phyloP scores from a whole-genome alignment of 2,113 vertebrate genomes.

The Neopipo cinnamomea region DNA sequence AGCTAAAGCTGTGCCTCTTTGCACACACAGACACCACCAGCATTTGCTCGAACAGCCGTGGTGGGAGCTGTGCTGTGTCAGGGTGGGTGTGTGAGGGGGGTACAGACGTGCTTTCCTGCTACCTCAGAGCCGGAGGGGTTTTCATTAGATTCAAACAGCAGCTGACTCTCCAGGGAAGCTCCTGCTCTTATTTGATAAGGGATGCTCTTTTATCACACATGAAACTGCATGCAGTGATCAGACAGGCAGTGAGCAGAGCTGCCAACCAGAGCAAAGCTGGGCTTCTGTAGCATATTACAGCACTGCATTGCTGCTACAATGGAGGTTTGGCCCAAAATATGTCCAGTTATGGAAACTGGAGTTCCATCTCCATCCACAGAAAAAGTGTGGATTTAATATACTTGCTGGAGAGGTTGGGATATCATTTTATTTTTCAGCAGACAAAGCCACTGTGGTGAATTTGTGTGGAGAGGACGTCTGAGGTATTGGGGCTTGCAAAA shows the following conservation, averaged over 20 bases:
- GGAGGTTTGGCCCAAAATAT: neutral
- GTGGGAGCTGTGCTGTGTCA: neutral
- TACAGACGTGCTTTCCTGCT: neutral
- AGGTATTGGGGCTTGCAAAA: neutral
- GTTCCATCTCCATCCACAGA: no score
- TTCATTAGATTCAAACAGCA: constrained; percentile 69
- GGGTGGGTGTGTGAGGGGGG: neutral
- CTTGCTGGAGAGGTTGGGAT: neutral
- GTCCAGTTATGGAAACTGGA: neutral
- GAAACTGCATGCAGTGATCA: constrained; percentile 57
- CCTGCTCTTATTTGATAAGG: constrained; percentile 76
- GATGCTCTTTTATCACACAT: constrained; percentile 65
- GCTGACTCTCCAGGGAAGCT: constrained; percentile 57
- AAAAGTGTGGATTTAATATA: neutral
- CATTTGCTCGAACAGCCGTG: neutral
- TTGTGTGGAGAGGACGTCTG: neutral
- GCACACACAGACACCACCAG: neutral
- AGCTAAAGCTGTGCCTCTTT: neutral
- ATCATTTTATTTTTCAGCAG: neutral
- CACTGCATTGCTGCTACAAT: neutral
- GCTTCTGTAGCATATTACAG: neutral
- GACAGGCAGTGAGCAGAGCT: constrained; percentile 9
- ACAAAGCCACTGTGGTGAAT: neutral
- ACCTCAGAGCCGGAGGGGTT: constrained; percentile 43
- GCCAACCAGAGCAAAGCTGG: neutral